A percentile compares a stretch with the other conserved stretches of the same genome.
These are phyloP conservation scores for Lycopodina hypogea DNA, from an alignment of 37 sponge, comb jelly and placozoan species.

Conservation along the genomic window DNA sequence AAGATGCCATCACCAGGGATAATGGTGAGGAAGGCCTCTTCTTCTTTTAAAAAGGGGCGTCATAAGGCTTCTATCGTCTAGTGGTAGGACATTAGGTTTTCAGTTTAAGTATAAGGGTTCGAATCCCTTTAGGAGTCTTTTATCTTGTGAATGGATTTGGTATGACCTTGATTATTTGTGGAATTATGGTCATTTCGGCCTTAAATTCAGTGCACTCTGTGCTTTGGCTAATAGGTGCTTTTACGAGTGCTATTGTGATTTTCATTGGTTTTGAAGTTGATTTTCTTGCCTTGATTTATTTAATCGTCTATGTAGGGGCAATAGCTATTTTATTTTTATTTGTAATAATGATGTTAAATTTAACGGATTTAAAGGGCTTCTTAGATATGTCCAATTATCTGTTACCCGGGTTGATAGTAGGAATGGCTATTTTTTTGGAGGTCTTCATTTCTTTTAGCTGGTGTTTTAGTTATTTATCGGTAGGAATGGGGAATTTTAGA, in stretches of 20 bases:
- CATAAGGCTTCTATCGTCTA: slow-evolving; percentile 75
- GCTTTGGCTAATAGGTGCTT: slow-evolving; percentile 68
- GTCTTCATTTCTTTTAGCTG: slow-evolving; percentile 3
- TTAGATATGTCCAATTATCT: slow-evolving; percentile 65
- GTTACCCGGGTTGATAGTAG: slow-evolving; percentile 60
- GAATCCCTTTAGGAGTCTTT: slow-evolving; percentile 62
- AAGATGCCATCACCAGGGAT: background rate
- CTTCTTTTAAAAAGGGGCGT: too few relatives aligned
- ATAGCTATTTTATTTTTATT: slow-evolving; percentile 82
- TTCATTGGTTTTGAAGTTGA: slow-evolving; percentile 76
- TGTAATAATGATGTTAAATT: slow-evolving; percentile 86
- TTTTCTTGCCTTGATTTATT: slow-evolving; percentile 69
- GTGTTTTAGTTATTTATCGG: background rate
- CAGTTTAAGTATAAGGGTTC: slow-evolving; percentile 69
- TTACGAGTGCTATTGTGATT: slow-evolving; percentile 61
- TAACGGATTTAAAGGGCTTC: slow-evolving; percentile 52
- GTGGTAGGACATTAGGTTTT: slow-evolving; percentile 76
- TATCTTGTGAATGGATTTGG: slow-evolving; percentile 60
- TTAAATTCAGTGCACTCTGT: slow-evolving; percentile 78
- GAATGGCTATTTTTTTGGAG: slow-evolving; percentile 64
- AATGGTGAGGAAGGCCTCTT: too few relatives aligned
- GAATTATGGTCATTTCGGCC: slow-evolving; percentile 74
- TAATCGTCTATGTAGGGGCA: slow-evolving; percentile 78
- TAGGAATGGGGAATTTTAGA: slow-evolving; percentile 1
- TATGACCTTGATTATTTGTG: slow-evolving; percentile 55